Base-by-base conservation (phyloP, 2,113 vertebrate species). In the Pachypanchax playfairii region DNA sequence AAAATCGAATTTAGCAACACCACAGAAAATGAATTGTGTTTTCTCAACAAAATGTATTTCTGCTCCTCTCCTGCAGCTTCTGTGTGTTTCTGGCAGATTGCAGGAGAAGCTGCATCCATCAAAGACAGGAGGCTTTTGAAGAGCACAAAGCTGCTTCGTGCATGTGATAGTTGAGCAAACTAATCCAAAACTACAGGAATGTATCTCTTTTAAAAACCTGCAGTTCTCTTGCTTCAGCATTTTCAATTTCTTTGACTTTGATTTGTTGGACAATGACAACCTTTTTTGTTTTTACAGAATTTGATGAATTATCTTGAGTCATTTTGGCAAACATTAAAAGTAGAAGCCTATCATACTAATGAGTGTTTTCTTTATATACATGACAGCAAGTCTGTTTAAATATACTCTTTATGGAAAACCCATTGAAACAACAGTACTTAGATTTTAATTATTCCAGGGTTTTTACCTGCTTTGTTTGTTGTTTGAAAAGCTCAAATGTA, bases 1-100 rank as follows among this genome's bases (percentile, higher is more conserved):
- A 64, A 76, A 46, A 66, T 65, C 36, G 49, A 60, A 72, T 71
- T 77, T 47, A 65, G 70, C 55, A 55, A 57, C 49, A 56, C 65
- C 29, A 61, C 31, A 15, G 26, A 54, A 39, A 56, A 66, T 39
- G 50, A 57, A 59, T 58, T 18, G 55, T 70, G 49, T 65, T 67
- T 73, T 63, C 53, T 49, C 36, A 17, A 65, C 41, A 51, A 76
- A 50, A 60, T 59, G 25, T 51, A 68, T 53, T 66, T 54, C 35
- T 51, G 53, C 47, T 52, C 4, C 4, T 58, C 56, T 41, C 14
- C 51, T 35, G 48, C 58, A 42, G 35, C 53, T 20, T 28, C 18
- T 2, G 24, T 26, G 35, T 56, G 46, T 62, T 50, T 36, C 59
- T 56, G 50, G 28, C 47, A 58, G 60, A 39, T 35, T 18, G 29